A percentile compares a stretch with the other conserved stretches of the same genome.
phyloP scores from a whole-genome alignment of 2,888 invertebrate genomes.

The Arrhopalites spinosus region DNA sequence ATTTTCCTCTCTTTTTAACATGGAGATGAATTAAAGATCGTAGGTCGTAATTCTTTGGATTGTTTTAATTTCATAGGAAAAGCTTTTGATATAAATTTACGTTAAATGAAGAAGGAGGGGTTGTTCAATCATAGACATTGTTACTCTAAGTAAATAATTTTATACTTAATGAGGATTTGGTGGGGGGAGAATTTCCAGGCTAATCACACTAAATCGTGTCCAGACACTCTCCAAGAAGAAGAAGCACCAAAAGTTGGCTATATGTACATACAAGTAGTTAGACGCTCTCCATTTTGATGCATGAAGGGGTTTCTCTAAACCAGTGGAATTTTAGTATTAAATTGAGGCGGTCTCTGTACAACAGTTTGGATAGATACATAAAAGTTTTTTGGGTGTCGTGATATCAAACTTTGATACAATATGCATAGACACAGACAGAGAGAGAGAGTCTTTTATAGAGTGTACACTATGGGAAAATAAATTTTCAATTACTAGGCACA shows the following conservation, averaged over 20 bases:
- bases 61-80: not conserved
- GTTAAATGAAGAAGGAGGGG: conserved; percentile 37
- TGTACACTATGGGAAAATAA: conserved; percentile 20
- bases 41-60: too few relatives aligned
- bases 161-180: conserved; percentile 35
- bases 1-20: too few relatives aligned
- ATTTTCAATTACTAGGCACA: conserved; percentile 36
- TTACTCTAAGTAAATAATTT: conserved; percentile 37
- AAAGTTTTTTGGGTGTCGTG: not conserved
- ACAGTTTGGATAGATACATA: not conserved
- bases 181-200: conserved; percentile 6
- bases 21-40: not conserved
- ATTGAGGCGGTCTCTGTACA: not conserved
- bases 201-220: conserved; percentile 7
- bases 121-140: conserved; percentile 35
- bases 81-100: conserved; percentile 36
- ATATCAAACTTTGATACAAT: not conserved
- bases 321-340: too few relatives aligned
- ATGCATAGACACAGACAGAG: not conserved
- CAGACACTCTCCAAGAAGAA: too few relatives aligned
- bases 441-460: too few relatives aligned
- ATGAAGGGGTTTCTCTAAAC: too few relatives aligned
- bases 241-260: too few relatives aligned
- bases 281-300: not conserved
- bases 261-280: too few relatives aligned